Percentiles rank a stretch among this genome's conserved stretches.
Evolutionary conservation across 2,888 invertebrate species (phyloP).

Genomic region (Micoletzkya japonica): DNA sequence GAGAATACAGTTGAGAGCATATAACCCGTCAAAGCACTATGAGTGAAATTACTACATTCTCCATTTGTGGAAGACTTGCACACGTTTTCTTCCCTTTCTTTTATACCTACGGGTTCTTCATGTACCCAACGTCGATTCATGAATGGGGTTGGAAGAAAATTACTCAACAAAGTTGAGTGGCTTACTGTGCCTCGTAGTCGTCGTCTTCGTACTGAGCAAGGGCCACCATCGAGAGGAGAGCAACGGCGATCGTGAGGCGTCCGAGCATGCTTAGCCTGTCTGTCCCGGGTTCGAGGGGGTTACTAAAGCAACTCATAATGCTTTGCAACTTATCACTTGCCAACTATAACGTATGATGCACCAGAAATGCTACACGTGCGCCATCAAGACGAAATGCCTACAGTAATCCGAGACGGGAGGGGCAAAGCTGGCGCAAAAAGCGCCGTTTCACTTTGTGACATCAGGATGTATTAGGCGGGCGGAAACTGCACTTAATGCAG

Average conservation of each 20-base stretch:
- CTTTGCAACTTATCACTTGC: too few relatives aligned
- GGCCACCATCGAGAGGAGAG: slow-evolving; percentile 9
- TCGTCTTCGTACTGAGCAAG: slow-evolving; percentile 8
- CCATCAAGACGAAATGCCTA: too few relatives aligned
- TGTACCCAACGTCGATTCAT: not conserved
- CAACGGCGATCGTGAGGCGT: not conserved
- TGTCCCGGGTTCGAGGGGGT: too few relatives aligned
- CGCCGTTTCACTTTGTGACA: not conserved
- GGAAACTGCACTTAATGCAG: not conserved
- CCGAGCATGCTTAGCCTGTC: too few relatives aligned
- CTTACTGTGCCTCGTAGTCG: not conserved
- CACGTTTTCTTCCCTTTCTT: not conserved
- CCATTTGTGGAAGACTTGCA: not conserved
- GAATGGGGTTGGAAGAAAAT: not conserved
- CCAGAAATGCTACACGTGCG: too few relatives aligned
- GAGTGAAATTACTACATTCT: too few relatives aligned
- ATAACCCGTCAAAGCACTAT: too few relatives aligned
- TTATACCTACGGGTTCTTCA: not conserved
- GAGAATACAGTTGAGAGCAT: too few relatives aligned
- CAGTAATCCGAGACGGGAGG: too few relatives aligned
- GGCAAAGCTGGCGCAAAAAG: not conserved
- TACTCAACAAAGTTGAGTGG: not conserved
- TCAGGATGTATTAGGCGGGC: not conserved
- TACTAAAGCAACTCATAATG: too few relatives aligned
- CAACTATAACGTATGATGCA: too few relatives aligned